Base-by-base conservation (phyloP, 2,888 invertebrate genomes). In the Luperina nickerlii region DNA sequence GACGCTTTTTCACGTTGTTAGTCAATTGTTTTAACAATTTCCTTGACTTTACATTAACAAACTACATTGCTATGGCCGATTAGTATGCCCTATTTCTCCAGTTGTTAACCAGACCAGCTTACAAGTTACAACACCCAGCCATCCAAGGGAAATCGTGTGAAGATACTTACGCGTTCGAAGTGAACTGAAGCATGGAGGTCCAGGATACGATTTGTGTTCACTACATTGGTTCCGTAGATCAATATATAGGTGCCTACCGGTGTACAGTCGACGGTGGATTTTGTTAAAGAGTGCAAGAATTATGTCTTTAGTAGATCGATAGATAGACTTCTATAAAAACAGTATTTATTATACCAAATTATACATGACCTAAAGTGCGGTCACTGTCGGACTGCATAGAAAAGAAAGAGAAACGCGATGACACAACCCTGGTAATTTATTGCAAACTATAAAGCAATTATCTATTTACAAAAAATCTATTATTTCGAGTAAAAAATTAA, bases 121-220 rank as follows among this genome's bases (percentile, higher is more conserved):
- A 27, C n/a, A 78, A 6, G 27, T 68, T 63, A 48, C n/a, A 68
- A 9, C 48, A 66, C 57, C 51, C 38, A 15, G 63, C 63, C 27
- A 81, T 84, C 84, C 75, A 63, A 83, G 79, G 74, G 79, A 84
- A 84, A 84, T 87, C 74, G 74, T 48, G 87, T 78, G 84, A 74
- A 74, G 84, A 66, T 69, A 76, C 86, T 87, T 71, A 78, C 51
- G 68, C 79, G 70, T 72, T 86, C 71, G 48, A 84, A 71, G 87
- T 84, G 71, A 60, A 74, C 60, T 65, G 65, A 87, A 87, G 68
- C 87, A 68, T 83, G 24, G 38, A 48, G 74, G 87, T 87, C 84
- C 84, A 83, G 87, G 87, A 86, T 74, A 74, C 84, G 79, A 74
- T 87, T 84, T 72, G 74, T 78, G 79, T 84, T 68, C 84, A 66